Conservation (phyloP, 1,140 invertebrate species). For the Diprion similis region DNA sequence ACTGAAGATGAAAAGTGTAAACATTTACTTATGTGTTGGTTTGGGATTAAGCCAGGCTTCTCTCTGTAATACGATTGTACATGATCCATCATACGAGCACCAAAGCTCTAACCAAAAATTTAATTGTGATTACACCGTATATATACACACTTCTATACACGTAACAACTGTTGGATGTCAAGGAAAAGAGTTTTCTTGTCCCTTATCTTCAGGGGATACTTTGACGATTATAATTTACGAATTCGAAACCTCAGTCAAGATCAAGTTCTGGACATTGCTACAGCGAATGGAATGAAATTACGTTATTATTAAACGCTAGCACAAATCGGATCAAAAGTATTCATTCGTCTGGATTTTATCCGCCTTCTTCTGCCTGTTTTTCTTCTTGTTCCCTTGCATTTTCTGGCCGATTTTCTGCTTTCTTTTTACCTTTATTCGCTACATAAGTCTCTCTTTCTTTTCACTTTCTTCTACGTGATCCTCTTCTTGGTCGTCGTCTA, state of each 20-base stretch:
- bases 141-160: neutral
- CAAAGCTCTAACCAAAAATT: conserved; percentile 20
- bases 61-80: neutral
- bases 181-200: neutral
- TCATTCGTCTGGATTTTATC: neutral
- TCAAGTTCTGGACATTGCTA: no score
- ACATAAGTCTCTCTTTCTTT: neutral
- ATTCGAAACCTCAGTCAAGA: no score
- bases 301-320: no score
- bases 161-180: neutral
- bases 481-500: conserved; percentile 15
- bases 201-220: no score
- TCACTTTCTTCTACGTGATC: neutral
- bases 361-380: no score
- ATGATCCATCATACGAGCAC: neutral
- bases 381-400: neutral
- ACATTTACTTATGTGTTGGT: neutral
- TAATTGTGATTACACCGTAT: conserved; percentile 15
- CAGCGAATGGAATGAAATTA: no score
- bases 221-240: no score
- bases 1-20: conserved; percentile 10
- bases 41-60: neutral
- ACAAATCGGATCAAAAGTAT: no score
- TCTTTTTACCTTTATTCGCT: no score
- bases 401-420: neutral